Percentiles rank a stretch among this genome's conserved stretches.
These are phyloP conservation scores for Amblyraja radiata DNA, from an alignment of 2,797 vertebrate species.

Conservation along the genomic window DNA sequence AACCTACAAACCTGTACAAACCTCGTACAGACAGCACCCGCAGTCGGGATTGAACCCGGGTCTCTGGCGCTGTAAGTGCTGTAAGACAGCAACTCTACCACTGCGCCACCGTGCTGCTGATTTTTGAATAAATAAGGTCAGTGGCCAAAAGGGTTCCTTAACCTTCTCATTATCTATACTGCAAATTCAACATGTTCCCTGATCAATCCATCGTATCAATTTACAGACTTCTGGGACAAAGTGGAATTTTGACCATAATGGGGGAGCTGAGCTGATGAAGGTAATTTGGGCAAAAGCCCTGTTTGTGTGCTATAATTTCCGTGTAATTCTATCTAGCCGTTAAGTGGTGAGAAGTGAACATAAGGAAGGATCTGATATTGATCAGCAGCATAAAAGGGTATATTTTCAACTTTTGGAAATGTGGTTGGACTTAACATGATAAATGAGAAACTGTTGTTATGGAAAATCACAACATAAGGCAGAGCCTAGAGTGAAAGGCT, in stretches of 20 bases:
- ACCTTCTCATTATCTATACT: not conserved
- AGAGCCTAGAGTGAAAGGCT: not conserved
- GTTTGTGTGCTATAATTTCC: not conserved
- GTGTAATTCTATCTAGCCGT: not conserved
- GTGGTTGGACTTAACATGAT: not conserved
- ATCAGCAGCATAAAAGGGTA: not conserved
- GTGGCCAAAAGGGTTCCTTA: not conserved
- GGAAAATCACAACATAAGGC: not conserved
- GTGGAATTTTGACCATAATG: not conserved
- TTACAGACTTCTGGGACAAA: not conserved
- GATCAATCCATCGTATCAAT: not conserved
- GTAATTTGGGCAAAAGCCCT: too few relatives aligned
- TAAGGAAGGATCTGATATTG: not conserved
- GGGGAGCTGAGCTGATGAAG: too few relatives aligned
- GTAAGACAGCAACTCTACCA: too few relatives aligned
- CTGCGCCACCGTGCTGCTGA: too few relatives aligned
- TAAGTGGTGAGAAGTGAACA: not conserved
- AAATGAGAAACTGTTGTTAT: not conserved
- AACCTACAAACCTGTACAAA: too few relatives aligned
- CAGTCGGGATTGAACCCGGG: too few relatives aligned
- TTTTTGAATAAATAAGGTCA: too few relatives aligned
- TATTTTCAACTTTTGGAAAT: not conserved
- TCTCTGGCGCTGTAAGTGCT: too few relatives aligned
- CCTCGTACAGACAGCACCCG: too few relatives aligned
- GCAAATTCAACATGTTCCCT: not conserved